phyloP scores from a whole-genome alignment of 92 coral and sea anemone species.

The Palythoa grandiflora region DNA sequence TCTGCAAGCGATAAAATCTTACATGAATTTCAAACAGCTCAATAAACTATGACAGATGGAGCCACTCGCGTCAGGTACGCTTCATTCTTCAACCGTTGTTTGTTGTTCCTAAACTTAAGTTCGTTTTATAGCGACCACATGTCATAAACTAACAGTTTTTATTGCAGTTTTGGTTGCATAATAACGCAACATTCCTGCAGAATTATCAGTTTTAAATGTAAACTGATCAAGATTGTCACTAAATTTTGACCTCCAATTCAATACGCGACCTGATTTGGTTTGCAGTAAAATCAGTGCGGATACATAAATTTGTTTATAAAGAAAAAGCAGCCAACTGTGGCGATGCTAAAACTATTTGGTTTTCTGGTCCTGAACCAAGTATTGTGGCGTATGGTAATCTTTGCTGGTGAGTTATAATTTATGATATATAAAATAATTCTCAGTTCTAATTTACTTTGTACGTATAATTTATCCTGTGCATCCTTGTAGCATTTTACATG shows the following conservation, averaged over 20 bases:
- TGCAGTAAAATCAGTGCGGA: neutral
- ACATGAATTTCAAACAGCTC: conserved; percentile 27
- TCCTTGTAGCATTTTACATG: neutral
- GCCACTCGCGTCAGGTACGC: neutral
- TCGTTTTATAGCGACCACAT: neutral
- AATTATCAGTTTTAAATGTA: neutral
- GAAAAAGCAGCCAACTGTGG: neutral
- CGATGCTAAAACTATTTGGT: neutral
- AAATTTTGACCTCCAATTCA: neutral
- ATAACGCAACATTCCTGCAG: neutral
- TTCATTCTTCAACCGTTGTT: neutral
- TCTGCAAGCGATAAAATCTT: conserved; percentile 29
- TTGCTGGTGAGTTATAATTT: conserved; percentile 4
- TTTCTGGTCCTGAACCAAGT: neutral
- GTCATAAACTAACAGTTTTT: neutral
- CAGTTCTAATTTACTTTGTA: neutral
- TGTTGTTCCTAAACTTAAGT: neutral
- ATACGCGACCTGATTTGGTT: neutral
- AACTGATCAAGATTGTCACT: neutral
- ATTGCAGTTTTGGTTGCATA: neutral
- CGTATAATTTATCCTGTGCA: neutral
- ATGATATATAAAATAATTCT: neutral
- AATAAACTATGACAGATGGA: neutral
- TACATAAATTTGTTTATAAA: neutral
- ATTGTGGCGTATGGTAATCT: neutral